Percentiles rank a stretch among this genome's conserved stretches.
Conservation (phyloP, 2,113 vertebrate genomes). For the Lates calcarifer region DNA sequence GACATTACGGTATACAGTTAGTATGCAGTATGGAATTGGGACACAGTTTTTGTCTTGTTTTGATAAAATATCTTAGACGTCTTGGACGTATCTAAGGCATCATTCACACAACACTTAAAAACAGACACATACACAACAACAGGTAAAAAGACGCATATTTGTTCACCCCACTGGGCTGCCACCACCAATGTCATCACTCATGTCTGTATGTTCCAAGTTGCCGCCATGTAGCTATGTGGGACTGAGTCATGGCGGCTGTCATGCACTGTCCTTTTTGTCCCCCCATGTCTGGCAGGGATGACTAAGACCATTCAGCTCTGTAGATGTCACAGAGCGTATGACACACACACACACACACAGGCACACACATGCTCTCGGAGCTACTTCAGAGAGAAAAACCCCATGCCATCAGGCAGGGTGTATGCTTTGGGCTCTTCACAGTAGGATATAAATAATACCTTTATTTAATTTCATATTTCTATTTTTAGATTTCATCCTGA, state of each 20-base stretch:
- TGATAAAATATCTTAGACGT: no score
- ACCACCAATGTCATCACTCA: conserved; percentile 38
- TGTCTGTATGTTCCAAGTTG: conserved; percentile 43
- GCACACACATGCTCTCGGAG: conserved; percentile 5
- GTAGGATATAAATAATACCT: conserved; percentile 39
- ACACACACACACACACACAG: conserved; percentile 18
- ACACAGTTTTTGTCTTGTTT: neutral
- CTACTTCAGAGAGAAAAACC: conserved; percentile 41
- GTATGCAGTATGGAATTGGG: neutral
- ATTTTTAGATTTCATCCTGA: conserved; percentile 31
- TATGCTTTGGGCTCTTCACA: conserved; percentile 14
- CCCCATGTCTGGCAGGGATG: conserved; percentile 59
- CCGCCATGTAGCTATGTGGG: conserved; percentile 30
- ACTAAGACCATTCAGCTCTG: conserved; percentile 51
- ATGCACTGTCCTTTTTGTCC: conserved; percentile 39
- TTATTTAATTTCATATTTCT: conserved; percentile 48
- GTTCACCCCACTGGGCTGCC: conserved; percentile 23
- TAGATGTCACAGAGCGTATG: conserved; percentile 20
- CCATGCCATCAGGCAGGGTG: conserved; percentile 22
- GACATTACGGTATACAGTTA: neutral
- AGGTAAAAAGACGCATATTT: conserved; percentile 19
- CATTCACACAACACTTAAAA: neutral
- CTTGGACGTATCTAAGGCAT: neutral
- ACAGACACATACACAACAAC: neutral
- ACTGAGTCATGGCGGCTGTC: conserved; percentile 67